These are phyloP conservation scores for Dolichotis patagonum DNA, from an alignment of 2,113 vertebrate species.

Conservation along the genomic window DNA sequence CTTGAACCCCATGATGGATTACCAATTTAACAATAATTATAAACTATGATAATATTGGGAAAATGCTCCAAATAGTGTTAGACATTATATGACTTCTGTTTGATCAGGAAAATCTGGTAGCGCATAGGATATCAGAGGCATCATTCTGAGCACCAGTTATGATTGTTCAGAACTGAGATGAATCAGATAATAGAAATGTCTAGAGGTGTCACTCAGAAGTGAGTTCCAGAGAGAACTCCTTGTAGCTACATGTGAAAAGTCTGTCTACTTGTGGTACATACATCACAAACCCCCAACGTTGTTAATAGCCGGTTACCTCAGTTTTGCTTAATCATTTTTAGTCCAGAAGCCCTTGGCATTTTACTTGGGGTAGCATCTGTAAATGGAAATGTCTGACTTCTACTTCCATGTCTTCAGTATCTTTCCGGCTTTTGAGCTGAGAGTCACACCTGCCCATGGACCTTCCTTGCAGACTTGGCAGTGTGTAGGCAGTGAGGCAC, in stretches of 20 bases:
- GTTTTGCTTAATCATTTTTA: constrained; percentile 11
- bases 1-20: background rate
- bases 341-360: background rate
- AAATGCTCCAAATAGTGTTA: background rate
- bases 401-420: background rate
- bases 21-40: background rate
- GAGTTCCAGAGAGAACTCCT: background rate
- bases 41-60: background rate
- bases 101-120: constrained; percentile 38
- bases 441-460: background rate
- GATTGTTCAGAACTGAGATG: background rate
- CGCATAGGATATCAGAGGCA: background rate
- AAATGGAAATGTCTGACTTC: background rate
- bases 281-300: background rate
- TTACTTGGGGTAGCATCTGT: background rate
- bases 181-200: background rate
- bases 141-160: background rate
- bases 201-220: background rate
- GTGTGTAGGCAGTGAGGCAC: rapidly evolving
- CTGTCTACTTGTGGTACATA: background rate
- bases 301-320: constrained; percentile 5
- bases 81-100: background rate
- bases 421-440: background rate
- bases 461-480: background rate
- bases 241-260: background rate